Evolutionary conservation across 2,797 vertebrate species (phyloP).

Genomic region (Acipenser ruthenus): DNA sequence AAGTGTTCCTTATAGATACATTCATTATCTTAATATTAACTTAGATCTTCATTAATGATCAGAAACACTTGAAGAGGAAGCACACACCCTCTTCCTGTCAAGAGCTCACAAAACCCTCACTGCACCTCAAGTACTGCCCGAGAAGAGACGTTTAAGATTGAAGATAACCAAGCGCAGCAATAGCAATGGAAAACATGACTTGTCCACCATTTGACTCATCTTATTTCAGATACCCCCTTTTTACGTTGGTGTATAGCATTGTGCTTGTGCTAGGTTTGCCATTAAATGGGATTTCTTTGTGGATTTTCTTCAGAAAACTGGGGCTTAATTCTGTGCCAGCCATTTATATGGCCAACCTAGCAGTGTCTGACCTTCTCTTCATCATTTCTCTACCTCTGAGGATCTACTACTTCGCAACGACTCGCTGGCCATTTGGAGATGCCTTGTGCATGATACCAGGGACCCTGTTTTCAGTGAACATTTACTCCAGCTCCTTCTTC

Average conservation of each 20-base stretch:
- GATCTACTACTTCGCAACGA: slow-evolving; percentile 37
- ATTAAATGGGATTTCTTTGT: slow-evolving; percentile 22
- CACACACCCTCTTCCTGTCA: too few species aligned
- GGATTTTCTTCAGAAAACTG: slow-evolving; percentile 19
- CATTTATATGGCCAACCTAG: slow-evolving; percentile 40
- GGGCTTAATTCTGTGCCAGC: slow-evolving; percentile 22
- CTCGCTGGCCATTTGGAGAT: slow-evolving; percentile 18
- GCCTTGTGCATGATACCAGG: slow-evolving; percentile 25
- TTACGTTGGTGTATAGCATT: slow-evolving; percentile 25
- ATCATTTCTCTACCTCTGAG: slow-evolving; percentile 32
- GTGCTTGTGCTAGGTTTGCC: slow-evolving; percentile 25
- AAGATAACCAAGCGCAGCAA: too few species aligned
- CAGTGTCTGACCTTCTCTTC: slow-evolving; percentile 36
- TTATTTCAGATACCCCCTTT: slow-evolving; percentile 25
- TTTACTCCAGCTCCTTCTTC: slow-evolving; percentile 47
- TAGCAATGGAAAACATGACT: too few species aligned
- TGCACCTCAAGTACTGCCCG: too few species aligned
- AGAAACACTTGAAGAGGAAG: too few species aligned
- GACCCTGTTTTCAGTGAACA: slow-evolving; percentile 44
- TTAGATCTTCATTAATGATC: too few species aligned
- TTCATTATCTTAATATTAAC: too few species aligned
- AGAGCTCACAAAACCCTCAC: too few species aligned
- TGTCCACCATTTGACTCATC: not conserved
- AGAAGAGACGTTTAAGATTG: too few species aligned
- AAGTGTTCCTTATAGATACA: too few species aligned